Conservation (phyloP, 2,797 vertebrate genomes). For the Myotis findleyi region DNA sequence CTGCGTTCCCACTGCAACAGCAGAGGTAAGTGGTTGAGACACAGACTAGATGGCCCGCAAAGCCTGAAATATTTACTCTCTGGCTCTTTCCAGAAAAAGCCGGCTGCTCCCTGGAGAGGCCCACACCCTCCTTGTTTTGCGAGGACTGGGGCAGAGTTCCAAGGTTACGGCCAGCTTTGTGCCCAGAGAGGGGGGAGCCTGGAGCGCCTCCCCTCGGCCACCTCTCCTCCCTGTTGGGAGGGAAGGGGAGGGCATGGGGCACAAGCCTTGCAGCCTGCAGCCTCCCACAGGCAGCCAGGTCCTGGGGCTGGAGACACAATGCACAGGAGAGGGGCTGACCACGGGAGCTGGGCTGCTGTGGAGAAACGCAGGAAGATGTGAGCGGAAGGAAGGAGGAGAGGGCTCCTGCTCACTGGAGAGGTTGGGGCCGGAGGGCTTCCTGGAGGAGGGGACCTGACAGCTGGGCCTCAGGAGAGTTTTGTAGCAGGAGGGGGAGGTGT, state of each 20-base stretch:
- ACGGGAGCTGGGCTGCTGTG: fast-evolving
- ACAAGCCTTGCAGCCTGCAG: background rate
- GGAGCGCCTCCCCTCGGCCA: background rate
- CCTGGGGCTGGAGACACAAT: background rate
- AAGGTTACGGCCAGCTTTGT: background rate
- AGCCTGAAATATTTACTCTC: background rate
- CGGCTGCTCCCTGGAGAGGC: background rate
- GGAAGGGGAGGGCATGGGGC: background rate
- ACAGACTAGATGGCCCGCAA: background rate
- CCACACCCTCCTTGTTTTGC: background rate
- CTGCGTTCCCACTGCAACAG: background rate
- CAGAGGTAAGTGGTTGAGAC: background rate
- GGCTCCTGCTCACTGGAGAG: background rate
- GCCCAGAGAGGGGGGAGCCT: background rate
- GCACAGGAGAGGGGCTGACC: background rate
- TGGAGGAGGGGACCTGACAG: background rate
- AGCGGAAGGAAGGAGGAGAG: background rate
- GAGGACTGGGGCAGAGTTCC: background rate
- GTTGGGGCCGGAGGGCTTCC: background rate
- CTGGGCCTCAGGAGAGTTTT: background rate
- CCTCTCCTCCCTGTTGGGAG: background rate
- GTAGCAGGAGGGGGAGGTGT: background rate
- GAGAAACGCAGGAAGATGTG: background rate
- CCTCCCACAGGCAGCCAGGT: background rate
- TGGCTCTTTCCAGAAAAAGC: background rate